These are phyloP conservation scores for Podotricha telesiphe DNA, from an alignment of 2,888 invertebrate species.

Conservation along the genomic window DNA sequence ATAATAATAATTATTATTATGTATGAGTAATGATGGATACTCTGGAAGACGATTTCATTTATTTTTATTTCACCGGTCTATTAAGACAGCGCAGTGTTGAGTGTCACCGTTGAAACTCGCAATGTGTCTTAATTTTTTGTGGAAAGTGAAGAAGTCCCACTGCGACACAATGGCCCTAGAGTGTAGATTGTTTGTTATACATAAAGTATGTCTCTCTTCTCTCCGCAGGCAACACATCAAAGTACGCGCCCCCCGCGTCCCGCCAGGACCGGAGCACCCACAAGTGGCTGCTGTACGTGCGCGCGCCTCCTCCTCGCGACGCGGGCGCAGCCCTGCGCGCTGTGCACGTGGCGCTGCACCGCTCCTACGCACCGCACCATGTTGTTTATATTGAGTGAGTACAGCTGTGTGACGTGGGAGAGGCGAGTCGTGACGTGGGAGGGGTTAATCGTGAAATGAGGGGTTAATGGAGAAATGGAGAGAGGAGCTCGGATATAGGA, in stretches of 20 bases:
- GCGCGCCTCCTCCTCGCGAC: conserved; percentile 85
- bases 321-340: conserved; percentile 85
- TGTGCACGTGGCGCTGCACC: conserved; percentile 91
- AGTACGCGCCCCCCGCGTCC: conserved; percentile 89
- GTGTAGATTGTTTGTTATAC: too few species aligned
- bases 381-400: conserved; percentile 89
- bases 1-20: too few species aligned
- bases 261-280: conserved; percentile 89
- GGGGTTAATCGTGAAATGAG: not conserved
- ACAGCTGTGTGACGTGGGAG: not conserved
- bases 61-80: too few species aligned
- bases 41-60: too few species aligned
- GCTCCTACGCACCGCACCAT: conserved; percentile 94
- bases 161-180: too few species aligned
- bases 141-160: too few species aligned
- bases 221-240: conserved; percentile 89
- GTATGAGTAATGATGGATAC: too few species aligned
- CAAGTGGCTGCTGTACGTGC: conserved; percentile 95
- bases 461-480: not conserved
- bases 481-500: too few species aligned
- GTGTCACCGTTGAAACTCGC: too few species aligned
- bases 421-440: not conserved
- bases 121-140: too few species aligned
- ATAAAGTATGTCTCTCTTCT: too few species aligned
- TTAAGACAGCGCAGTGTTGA: too few species aligned